These are phyloP conservation scores for Uria aalge DNA, from an alignment of 2,113 vertebrate genomes.

Conservation along the genomic window DNA sequence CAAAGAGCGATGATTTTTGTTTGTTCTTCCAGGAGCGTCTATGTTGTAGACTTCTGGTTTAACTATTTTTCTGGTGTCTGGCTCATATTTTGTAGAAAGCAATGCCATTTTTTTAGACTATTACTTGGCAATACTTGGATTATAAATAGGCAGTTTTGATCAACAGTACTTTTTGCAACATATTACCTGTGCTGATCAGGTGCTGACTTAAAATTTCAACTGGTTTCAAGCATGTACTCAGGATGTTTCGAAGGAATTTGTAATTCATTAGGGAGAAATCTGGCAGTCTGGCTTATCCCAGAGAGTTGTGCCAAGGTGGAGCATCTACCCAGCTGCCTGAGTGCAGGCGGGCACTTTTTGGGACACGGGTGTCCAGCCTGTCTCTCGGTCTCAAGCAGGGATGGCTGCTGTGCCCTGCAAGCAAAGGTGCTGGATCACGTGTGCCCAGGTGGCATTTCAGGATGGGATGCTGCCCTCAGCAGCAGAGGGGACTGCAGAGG, in stretches of 20 bases:
- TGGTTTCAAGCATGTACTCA: not conserved
- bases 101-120: not conserved
- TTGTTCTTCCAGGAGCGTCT: not conserved
- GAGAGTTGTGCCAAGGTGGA: not conserved
- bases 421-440: too few relatives aligned
- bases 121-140: not conserved
- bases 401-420: not conserved
- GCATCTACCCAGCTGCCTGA: not conserved
- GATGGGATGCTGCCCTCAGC: not conserved
- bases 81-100: not conserved
- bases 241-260: not conserved
- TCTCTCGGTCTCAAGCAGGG: rapidly evolving
- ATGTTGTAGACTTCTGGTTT: not conserved
- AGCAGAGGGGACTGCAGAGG: not conserved
- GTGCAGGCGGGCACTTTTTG: not conserved
- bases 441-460: not conserved
- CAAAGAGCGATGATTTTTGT: not conserved
- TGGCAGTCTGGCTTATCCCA: not conserved
- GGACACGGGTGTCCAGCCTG: not conserved
- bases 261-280: not conserved
- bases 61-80: not conserved
- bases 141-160: not conserved
- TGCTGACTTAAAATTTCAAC: not conserved
- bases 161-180: not conserved
- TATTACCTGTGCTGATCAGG: not conserved